A percentile compares a stretch with the other conserved stretches of the same genome.
phyloP scores from a whole-genome alignment of 2,888 invertebrate species.

The Acrobasis consociella region DNA sequence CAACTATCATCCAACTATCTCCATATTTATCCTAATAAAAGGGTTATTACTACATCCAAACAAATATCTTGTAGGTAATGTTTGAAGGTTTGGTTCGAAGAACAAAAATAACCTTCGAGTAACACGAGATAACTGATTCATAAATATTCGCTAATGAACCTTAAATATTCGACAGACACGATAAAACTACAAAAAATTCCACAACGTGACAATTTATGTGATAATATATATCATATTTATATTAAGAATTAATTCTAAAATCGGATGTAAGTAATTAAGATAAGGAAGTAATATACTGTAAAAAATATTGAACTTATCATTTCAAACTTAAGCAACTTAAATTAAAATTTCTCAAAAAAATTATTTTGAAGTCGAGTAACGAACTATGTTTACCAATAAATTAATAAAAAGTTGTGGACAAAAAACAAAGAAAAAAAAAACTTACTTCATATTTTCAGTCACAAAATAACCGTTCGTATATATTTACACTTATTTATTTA shows the following conservation, averaged over 20 bases:
- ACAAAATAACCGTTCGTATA: neutral
- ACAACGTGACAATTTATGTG: neutral
- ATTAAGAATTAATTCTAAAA: neutral
- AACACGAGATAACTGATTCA: slow-evolving; percentile 5
- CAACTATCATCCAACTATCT: no score
- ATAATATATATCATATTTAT: neutral
- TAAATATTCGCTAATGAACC: slow-evolving; percentile 12
- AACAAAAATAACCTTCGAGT: neutral
- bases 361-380: no score
- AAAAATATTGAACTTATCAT: neutral
- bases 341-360: no score
- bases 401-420: neutral
- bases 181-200: slow-evolving; percentile 13
- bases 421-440: neutral
- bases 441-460: slow-evolving; percentile 7
- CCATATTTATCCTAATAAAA: no score
- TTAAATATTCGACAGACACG: slow-evolving; percentile 5
- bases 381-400: no score
- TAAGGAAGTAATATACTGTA: neutral
- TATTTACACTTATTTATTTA: neutral
- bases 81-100: neutral
- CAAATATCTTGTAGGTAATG: neutral
- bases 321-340: no score
- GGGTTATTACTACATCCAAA: no score
- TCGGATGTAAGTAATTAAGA: neutral